Conservation (phyloP, 2,888 invertebrate genomes). For the Limnephilus auricula region DNA sequence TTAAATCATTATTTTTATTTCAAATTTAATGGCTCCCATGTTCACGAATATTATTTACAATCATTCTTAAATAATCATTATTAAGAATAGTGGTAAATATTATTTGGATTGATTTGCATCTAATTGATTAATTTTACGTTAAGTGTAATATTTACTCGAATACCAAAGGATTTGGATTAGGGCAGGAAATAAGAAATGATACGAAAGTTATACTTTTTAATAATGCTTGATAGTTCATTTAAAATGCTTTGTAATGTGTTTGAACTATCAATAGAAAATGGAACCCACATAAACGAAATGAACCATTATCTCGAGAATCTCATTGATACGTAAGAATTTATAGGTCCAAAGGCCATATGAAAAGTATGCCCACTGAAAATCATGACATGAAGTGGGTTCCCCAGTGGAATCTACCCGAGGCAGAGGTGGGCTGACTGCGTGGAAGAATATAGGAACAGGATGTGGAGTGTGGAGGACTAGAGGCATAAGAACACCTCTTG, state of each 20-base stretch:
- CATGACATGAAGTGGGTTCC: not conserved
- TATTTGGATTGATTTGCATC: not conserved
- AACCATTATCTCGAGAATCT: not conserved
- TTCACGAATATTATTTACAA: not conserved
- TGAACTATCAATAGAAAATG: not conserved
- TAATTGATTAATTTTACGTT: not conserved
- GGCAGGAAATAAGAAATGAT: not conserved
- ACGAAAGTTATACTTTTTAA: not conserved
- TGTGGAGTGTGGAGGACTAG: too few relatives aligned
- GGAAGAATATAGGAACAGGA: not conserved
- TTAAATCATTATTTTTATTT: not conserved
- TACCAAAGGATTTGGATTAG: not conserved
- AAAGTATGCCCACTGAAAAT: not conserved
- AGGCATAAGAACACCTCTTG: too few relatives aligned
- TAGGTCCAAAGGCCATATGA: not conserved
- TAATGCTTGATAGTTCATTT: not conserved
- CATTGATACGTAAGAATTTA: not conserved
- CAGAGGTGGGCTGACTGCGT: not conserved
- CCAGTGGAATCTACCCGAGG: not conserved
- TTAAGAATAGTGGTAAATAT: not conserved
- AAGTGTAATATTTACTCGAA: not conserved
- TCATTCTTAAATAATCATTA: not conserved
- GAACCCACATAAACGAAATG: too few relatives aligned
- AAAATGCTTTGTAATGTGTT: too few relatives aligned
- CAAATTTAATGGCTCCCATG: slow-evolving; percentile 16